phyloP scores from a whole-genome alignment of 37 sponge, comb jelly and placozoan species.

The Oscarella lobularis region DNA sequence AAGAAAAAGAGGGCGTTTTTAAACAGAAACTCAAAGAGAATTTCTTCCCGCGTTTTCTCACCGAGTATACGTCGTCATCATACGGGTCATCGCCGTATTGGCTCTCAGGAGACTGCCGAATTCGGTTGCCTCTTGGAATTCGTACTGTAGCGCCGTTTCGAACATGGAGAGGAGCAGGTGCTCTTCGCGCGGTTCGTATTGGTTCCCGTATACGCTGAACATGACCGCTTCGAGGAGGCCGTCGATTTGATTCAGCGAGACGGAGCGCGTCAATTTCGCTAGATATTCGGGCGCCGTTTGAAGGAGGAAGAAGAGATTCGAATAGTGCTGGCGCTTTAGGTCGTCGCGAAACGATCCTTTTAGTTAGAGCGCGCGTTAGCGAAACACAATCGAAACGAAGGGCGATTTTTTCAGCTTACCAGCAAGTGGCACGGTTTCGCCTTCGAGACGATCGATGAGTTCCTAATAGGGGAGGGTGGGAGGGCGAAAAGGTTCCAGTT shows the following conservation, averaged over 20 bases:
- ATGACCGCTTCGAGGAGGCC: slow-evolving; percentile 74
- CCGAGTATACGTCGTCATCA: slow-evolving; percentile 93
- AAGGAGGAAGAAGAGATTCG: slow-evolving; percentile 62
- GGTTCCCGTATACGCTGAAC: slow-evolving; percentile 87
- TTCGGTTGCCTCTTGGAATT: slow-evolving; percentile 74
- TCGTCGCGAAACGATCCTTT: no score
- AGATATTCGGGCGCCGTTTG: slow-evolving; percentile 80
- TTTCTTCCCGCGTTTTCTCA: no score
- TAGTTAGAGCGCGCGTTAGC: no score
- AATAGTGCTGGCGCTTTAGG: slow-evolving; percentile 76
- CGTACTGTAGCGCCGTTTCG: slow-evolving; percentile 68
- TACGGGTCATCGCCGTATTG: slow-evolving; percentile 87
- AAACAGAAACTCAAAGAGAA: neutral
- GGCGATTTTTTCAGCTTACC: no score
- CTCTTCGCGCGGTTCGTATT: slow-evolving; percentile 85
- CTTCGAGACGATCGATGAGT: no score
- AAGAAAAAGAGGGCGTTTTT: neutral
- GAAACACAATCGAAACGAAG: no score
- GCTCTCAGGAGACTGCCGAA: slow-evolving; percentile 72
- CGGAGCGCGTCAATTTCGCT: slow-evolving; percentile 62
- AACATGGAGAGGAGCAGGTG: slow-evolving; percentile 78
- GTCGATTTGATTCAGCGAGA: slow-evolving; percentile 73
- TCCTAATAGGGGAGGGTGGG: no score
- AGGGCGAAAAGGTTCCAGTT: no score
- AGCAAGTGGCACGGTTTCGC: no score